Conservation (phyloP, 2,113 vertebrate species). For the Bufo gargarizans region DNA sequence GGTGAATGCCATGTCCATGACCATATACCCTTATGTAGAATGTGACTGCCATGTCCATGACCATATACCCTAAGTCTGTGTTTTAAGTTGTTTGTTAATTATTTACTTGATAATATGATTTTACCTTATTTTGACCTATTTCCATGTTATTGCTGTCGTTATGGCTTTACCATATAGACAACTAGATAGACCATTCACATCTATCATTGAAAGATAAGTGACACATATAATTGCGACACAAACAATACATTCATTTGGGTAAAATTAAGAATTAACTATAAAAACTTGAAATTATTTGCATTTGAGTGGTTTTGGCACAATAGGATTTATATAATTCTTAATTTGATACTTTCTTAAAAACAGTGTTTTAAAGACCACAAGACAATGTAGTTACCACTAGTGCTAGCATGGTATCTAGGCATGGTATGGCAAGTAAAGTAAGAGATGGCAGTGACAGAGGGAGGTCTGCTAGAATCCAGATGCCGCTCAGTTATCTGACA, state of each 20-base stretch:
- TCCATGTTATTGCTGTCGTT: not conserved
- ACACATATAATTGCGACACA: not conserved
- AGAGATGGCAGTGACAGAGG: not conserved
- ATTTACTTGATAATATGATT: not conserved
- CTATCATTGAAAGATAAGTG: not conserved
- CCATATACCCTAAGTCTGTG: not conserved
- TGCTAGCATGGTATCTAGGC: not conserved
- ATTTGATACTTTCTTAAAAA: not conserved
- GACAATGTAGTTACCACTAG: too few species aligned
- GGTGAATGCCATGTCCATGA: not conserved
- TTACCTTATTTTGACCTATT: not conserved
- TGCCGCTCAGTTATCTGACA: slow-evolving; percentile 7
- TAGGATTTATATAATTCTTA: not conserved
- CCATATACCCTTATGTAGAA: not conserved
- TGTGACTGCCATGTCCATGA: not conserved
- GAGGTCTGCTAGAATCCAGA: not conserved
- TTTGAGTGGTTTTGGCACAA: not conserved
- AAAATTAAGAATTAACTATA: not conserved
- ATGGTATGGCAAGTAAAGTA: slow-evolving; percentile 1
- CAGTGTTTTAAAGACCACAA: not conserved
- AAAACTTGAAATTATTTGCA: not conserved
- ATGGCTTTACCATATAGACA: too few species aligned
- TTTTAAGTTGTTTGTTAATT: too few species aligned
- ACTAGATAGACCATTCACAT: not conserved
- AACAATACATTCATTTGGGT: not conserved